phyloP scores from a whole-genome alignment of 2,888 invertebrate genomes.

The Apamea crenata region DNA sequence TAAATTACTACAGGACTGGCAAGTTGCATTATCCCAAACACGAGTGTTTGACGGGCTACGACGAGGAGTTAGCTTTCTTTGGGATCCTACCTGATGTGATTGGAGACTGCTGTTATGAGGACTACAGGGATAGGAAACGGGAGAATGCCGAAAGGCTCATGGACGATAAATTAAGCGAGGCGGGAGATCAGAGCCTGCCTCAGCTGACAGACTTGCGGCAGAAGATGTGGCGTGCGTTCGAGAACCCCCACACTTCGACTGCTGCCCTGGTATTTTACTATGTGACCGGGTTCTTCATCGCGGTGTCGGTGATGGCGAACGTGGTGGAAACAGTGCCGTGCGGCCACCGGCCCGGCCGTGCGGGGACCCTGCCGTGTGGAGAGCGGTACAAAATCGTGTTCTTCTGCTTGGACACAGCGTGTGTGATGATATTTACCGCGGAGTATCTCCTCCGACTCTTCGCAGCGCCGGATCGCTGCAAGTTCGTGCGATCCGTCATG shows the following conservation, averaged over 20 bases:
- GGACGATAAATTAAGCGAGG: conserved; percentile 98
- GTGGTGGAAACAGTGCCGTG: conserved; percentile 99
- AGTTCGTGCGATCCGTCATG: conserved; percentile 99
- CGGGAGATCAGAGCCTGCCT: conserved; percentile 96
- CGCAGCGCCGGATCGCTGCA: conserved; percentile 99
- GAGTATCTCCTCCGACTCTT: conserved; percentile 98
- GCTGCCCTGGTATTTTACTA: conserved; percentile 99
- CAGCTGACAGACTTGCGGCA: conserved; percentile 97
- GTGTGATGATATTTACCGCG: conserved; percentile 99
- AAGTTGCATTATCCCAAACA: conserved; percentile 99
- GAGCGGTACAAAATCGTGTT: conserved; percentile 99
- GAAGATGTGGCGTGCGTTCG: conserved; percentile 99
- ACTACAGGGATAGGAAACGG: conserved; percentile 99
- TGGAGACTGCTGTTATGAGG: conserved; percentile 99
- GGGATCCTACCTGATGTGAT: conserved; percentile 99
- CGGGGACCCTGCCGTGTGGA: conserved; percentile 98
- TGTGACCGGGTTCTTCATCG: conserved; percentile 99
- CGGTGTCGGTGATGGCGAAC: conserved; percentile 99
- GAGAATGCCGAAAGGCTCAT: conserved; percentile 99
- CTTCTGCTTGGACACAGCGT: conserved; percentile 99
- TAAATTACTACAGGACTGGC: conserved; percentile 99
- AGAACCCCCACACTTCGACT: conserved; percentile 99
- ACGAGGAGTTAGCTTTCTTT: conserved; percentile 99
- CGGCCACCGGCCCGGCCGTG: conserved; percentile 96
- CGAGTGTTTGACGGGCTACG: conserved; percentile 99